A percentile compares a stretch with the other conserved stretches of the same genome.
phyloP scores from a whole-genome alignment of 2,797 vertebrate genomes.

The Etheostoma perlongum region DNA sequence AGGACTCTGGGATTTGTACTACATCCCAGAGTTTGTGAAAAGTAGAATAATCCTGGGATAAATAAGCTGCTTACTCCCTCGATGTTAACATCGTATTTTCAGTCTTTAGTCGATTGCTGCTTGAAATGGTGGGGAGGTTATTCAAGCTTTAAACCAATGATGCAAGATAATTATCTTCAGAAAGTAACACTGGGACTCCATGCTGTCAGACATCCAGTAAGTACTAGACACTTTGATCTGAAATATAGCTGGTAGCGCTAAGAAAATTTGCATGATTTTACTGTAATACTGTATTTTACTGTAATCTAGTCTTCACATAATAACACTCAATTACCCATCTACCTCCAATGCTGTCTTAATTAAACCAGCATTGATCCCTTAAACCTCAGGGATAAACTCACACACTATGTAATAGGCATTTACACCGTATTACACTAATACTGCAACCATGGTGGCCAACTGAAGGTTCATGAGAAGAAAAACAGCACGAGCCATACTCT shows the following conservation, averaged over 20 bases:
- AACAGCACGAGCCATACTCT: neutral
- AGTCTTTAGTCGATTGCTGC: constrained; percentile 9
- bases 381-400: constrained; percentile 25
- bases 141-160: constrained; percentile 11
- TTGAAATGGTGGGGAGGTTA: constrained; percentile 32
- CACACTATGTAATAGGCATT: constrained; percentile 22
- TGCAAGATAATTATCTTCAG: constrained; percentile 25
- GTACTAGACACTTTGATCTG: constrained; percentile 33
- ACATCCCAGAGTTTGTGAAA: constrained; percentile 7
- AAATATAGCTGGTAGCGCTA: constrained; percentile 18
- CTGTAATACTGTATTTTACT: no score
- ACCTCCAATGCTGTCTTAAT: constrained; percentile 24
- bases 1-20: constrained; percentile 30
- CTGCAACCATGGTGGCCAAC: constrained; percentile 6
- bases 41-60: constrained; percentile 43
- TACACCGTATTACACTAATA: neutral
- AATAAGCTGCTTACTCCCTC: constrained; percentile 51
- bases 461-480: neutral
- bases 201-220: constrained; percentile 1
- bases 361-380: constrained; percentile 38
- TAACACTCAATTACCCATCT: constrained; percentile 38
- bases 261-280: constrained; percentile 60
- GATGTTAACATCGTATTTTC: constrained; percentile 44
- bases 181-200: constrained; percentile 16
- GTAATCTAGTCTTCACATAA: constrained; percentile 35